Percentiles rank a stretch among this genome's conserved stretches.
Conservation (phyloP, 23 tunicate genomes). For the Ciona savignyi region DNA sequence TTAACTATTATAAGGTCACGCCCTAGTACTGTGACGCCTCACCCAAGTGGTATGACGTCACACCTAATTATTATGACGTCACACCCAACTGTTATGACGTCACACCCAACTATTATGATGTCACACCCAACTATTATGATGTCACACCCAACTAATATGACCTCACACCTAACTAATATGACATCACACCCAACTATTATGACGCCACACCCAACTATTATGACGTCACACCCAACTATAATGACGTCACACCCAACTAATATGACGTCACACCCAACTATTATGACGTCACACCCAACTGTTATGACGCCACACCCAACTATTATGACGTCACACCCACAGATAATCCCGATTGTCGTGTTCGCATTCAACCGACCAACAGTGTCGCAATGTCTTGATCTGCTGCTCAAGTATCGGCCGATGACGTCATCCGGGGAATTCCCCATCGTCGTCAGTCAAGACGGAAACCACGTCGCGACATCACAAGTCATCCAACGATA, state of each 20-base stretch:
- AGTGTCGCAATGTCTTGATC: conserved; percentile 73
- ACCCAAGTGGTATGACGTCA: no score
- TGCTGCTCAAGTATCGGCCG: conserved; percentile 20
- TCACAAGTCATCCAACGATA: conserved; percentile 35
- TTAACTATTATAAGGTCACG: no score
- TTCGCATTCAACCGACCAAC: conserved; percentile 85
- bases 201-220: neutral
- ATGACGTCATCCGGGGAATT: neutral
- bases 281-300: neutral
- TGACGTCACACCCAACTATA: neutral
- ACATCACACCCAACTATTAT: no score
- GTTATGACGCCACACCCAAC: neutral
- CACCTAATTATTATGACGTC: no score
- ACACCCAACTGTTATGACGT: no score
- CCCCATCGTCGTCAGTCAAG: conserved; percentile 92
- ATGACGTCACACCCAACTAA: neutral
- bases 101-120: no score
- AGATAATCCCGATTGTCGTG: conserved; percentile 56
- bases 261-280: neutral
- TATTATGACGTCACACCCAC: neutral
- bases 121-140: no score
- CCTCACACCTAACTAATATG: no score
- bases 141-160: no score
- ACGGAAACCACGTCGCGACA: conserved; percentile 74
- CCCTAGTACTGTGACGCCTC: no score